Base-by-base conservation (phyloP, 1,140 invertebrate genomes). In the Phymorhynchus buccinoides region DNA sequence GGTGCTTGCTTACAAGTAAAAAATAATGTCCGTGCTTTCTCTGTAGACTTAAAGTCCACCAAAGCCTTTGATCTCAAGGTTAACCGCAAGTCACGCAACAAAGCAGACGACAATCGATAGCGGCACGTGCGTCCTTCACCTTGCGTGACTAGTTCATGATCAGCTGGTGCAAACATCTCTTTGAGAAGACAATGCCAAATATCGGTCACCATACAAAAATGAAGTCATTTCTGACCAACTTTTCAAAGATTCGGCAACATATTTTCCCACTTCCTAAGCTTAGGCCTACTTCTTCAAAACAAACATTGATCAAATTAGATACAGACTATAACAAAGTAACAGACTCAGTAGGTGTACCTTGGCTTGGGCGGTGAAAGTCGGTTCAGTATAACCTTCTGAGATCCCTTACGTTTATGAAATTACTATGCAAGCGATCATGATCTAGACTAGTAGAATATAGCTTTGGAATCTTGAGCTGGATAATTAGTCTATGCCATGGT, bases 91-190 rank as follows among this genome's bases (percentile, higher is more conserved):
- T 37, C 6, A 27, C 9, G 6, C 27, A n/a, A 22, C 66, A 37
- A 39, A 6, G 16, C 56, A 6, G n/a, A 6, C 39, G 16, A 12
- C 3, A 35, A 4, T 37, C 22, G 3, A 30, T 30, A n/a, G 42
- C 44, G 52, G 35, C n/a, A 18, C 30, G 18, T 9, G 32, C 48
- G 44, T 52, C 83, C 71, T 77, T 77, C 44, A 84, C 71, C 42
- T 41, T 84, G 75, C 71, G 83, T 84, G 71, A 77, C 48, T 18
- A 22, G 3, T 52, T 71, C 75, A 78, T 84, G 71, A 84, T 77
- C 71, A 84, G 71, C 83, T 77, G 83, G 35, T 77, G 71, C 35
- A 32, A 6, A 16, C 30, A 1, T 77, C 39, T 71, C 44, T 39
- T 39, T 32, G 30, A 16, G 2, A 39, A 39, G 18, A 37, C 35